These are phyloP conservation scores for Cacatua alba DNA, from an alignment of 2,113 vertebrate species.

Conservation along the genomic window DNA sequence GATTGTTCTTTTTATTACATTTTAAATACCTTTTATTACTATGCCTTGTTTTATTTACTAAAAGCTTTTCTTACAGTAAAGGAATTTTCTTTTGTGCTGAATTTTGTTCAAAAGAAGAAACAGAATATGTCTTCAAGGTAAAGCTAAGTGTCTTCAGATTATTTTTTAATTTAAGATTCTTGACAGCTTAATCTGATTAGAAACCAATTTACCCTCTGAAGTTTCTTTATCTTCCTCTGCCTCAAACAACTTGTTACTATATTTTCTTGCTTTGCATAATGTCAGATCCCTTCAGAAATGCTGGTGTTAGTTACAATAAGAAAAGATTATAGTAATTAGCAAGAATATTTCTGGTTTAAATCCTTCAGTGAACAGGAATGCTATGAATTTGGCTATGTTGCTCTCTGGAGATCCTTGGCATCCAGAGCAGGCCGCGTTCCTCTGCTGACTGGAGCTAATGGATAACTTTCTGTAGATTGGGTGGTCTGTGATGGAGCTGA, in stretches of 20 bases:
- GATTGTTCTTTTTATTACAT: background rate
- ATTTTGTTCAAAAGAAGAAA: slow-evolving; percentile 7
- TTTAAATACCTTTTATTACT: background rate
- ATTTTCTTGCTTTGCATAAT: background rate
- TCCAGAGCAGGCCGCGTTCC: background rate
- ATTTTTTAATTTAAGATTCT: background rate
- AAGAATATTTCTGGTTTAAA: background rate
- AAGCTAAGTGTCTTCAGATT: background rate
- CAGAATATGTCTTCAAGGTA: background rate
- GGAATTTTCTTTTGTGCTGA: background rate
- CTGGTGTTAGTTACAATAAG: background rate
- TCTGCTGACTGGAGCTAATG: background rate
- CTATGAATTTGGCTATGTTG: background rate
- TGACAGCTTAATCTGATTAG: background rate
- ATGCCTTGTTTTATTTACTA: background rate
- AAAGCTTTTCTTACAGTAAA: background rate
- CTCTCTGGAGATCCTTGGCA: background rate
- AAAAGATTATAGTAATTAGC: background rate
- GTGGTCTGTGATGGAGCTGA: background rate
- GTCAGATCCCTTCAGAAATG: background rate
- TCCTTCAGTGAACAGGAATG: background rate
- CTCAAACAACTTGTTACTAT: background rate
- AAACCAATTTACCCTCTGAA: background rate
- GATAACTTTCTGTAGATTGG: background rate
- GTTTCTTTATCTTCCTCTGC: background rate